Base-by-base conservation (phyloP, 2,888 invertebrate genomes). In the Barypeithes pellucidus region DNA sequence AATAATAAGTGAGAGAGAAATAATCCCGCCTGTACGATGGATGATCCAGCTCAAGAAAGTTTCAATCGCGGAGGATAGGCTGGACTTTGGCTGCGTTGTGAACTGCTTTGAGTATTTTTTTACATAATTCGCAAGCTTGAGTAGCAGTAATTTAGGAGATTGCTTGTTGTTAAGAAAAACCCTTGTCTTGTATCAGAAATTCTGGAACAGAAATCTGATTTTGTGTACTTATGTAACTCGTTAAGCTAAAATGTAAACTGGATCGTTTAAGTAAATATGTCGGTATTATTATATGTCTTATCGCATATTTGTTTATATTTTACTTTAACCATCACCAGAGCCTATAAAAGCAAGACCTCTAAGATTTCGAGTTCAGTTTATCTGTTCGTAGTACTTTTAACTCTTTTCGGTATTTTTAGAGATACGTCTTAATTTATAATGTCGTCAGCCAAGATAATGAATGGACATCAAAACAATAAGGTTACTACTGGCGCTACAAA, bases 341-440 rank as follows among this genome's bases (percentile, higher is more conserved):
- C 20, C 60, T 68, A 68, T 68, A 68, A 52, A 68, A 68, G 68
- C 68, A 24, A 39, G 60, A 36, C 47, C 24, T 61, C 24, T 41
- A 16, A 36, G 33, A 33, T 18, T 50, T 39, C 29, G 24, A 18
- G n/a, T 61, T 39, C 16, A 68, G 68, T 68, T 57, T 67, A 66
- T 43, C 59, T 29, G 36, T 4, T 45, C 24, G 39, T 59, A 33
- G 18, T 33, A 66, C 29, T 50, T 57, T 67, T 57, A 67, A 14
- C 54, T 54, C 39, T 29, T 59, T 54, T 18, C 39, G 39, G 11
- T 39, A 36, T 57, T 33, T 60, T 0, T 60, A 22, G 20, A 52
- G 11, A 24, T 24, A 2, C 4, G 33, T 57, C 1, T 57, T 7
- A 24, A 4, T 24, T 47, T 20, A 41, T 24, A 12, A 66, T 66